These are phyloP conservation scores for Crotalus tigris DNA, from an alignment of 2,113 vertebrate species.

Conservation along the genomic window DNA sequence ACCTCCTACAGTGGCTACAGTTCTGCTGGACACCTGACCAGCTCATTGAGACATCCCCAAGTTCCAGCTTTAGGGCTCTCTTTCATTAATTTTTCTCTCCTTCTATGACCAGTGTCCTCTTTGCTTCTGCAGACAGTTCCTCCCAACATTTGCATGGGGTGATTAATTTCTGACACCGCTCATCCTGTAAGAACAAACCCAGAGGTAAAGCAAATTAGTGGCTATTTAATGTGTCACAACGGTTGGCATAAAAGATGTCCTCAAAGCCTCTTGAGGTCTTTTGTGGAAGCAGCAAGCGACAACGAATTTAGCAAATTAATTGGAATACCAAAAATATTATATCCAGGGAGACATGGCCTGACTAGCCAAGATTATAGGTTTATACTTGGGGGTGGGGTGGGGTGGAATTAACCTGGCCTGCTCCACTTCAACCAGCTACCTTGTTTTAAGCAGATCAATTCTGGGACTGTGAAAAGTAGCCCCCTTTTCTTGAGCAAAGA, in stretches of 20 bases:
- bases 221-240: background rate
- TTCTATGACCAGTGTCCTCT: background rate
- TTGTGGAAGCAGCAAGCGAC: conserved; percentile 8
- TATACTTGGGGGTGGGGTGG: background rate
- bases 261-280: background rate
- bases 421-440: background rate
- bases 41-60: background rate
- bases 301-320: conserved; percentile 27
- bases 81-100: no score
- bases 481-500: background rate
- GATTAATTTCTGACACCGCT: background rate
- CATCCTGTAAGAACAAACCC: conserved; percentile 4
- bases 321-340: conserved; percentile 29
- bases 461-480: background rate
- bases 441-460: background rate
- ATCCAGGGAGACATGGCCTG: conserved; percentile 24
- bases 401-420: background rate
- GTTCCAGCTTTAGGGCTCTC: no score
- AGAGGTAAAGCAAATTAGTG: background rate
- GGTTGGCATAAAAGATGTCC: conserved; percentile 1
- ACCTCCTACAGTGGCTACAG: background rate
- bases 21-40: background rate
- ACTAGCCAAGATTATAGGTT: conserved; percentile 28
- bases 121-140: background rate
- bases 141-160: background rate